Evolutionary conservation across 2,113 vertebrate genomes (phyloP).

Genomic region (Oryzias curvinotus): DNA sequence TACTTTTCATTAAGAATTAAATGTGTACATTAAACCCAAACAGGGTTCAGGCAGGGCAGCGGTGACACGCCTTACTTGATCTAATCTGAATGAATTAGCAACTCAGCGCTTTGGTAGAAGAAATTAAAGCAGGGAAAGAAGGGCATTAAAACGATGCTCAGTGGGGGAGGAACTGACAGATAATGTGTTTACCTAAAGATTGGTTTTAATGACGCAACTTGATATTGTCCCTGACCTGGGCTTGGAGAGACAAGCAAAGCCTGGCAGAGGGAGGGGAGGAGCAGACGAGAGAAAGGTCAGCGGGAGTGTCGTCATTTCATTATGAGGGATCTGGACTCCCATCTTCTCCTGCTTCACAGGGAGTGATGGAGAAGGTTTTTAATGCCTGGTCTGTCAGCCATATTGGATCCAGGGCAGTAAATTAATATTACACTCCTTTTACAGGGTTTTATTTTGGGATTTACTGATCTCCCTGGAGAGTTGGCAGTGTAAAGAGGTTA

Average conservation of each 20-base stretch:
- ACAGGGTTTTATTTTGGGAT: conserved; percentile 71
- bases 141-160: conserved; percentile 67
- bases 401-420: conserved; percentile 72
- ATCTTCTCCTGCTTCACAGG: conserved; percentile 36
- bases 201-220: conserved; percentile 65
- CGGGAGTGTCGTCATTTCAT: conserved; percentile 57
- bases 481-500: conserved; percentile 64
- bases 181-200: conserved; percentile 69
- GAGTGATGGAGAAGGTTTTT: conserved; percentile 66
- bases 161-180: conserved; percentile 51
- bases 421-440: conserved; percentile 72
- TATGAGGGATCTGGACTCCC: conserved; percentile 58
- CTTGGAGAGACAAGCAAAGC: conserved; percentile 38
- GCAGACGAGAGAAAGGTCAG: conserved; percentile 68
- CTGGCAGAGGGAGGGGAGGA: conserved; percentile 23
- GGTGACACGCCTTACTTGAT: conserved; percentile 59
- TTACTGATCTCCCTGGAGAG: conserved; percentile 67
- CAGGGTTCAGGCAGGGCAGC: conserved; percentile 69
- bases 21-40: conserved; percentile 81
- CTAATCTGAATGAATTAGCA: conserved; percentile 77
- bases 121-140: conserved; percentile 47
- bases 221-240: conserved; percentile 64
- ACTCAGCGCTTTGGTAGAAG: conserved; percentile 57
- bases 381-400: conserved; percentile 66
- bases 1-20: conserved; percentile 85